Base-by-base conservation (phyloP, 2,113 vertebrate genomes). In the Lepus europaeus region DNA sequence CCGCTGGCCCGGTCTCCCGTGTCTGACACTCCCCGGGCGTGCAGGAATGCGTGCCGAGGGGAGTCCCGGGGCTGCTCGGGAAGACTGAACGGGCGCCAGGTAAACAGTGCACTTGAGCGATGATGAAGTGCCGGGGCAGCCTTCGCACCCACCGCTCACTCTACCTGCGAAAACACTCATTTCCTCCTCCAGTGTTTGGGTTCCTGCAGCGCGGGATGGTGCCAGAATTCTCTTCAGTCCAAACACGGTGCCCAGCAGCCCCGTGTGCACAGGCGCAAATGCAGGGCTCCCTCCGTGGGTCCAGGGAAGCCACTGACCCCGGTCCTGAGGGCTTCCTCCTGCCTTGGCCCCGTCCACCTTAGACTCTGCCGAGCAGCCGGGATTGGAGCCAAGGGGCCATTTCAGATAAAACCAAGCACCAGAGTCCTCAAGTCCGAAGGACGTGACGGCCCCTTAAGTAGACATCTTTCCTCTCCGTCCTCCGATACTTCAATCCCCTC, bases 151-250 rank as follows among this genome's bases (percentile, higher is more conserved):
- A 79, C 89, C 94, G 78, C 79, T 49, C 49, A 84, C 87, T 89
- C 66, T 86, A 90, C 79, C 95, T 91, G 74, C 45, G 51, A 83
- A 94, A 94, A 96, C 92, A 97, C 77, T 89, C 82, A 94, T 94
- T 96, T 93, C 92, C 92, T 95, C 69, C 84, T 83, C 66, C 89
- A 92, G 79, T 89, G 94, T 94, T 96, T 95, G 74, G 93, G 78
- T 90, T 85, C 77, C 85, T 20, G 5, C 36, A 69, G 90, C 59
- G 33, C 45, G 27, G 33, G 79, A 73, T 2, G 45, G 91, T 81
- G 97, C 97, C 94, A 96, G 90, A 63, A 91, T 78, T 66, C 33
- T 59, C 79, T 53, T 90, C 49, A 94, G 81, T 91, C 86, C 51
- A 95, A 95, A 87, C 91, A 91, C 33, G 72, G 22, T 83, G 70